Evolutionary conservation across 2,113 vertebrate species (phyloP).

Genomic region (Oryzias woworae): DNA sequence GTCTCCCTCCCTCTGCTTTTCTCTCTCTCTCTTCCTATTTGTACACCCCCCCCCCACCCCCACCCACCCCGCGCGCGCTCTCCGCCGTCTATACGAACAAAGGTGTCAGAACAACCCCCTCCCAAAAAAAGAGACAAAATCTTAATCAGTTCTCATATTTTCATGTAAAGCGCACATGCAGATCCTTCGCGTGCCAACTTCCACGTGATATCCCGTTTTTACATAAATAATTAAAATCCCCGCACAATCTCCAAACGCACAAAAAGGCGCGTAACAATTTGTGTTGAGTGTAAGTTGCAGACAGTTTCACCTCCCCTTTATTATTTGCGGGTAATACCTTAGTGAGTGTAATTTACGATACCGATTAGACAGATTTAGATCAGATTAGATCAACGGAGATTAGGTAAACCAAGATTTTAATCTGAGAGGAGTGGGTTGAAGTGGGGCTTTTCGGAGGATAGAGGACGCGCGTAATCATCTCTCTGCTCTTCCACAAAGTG

Average conservation of each 20-base stretch:
- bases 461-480: conserved; percentile 3
- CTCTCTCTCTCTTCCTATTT: conserved; percentile 1
- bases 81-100: conserved; percentile 15
- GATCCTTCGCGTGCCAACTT: conserved; percentile 41
- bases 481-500: conserved; percentile 8
- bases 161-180: conserved; percentile 29
- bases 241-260: conserved; percentile 8
- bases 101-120: neutral
- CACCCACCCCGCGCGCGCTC: conserved; percentile 1
- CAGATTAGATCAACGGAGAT: conserved; percentile 75
- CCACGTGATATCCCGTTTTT: conserved; percentile 17
- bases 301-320: conserved; percentile 56
- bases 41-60: neutral
- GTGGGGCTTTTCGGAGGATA: conserved; percentile 36
- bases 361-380: conserved; percentile 71
- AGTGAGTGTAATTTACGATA: conserved; percentile 60
- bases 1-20: conserved; percentile 16
- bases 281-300: conserved; percentile 27
- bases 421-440: conserved; percentile 52
- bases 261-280: conserved; percentile 31
- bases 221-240: neutral
- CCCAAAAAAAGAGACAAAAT: conserved; percentile 13
- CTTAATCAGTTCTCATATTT: conserved; percentile 51
- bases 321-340: conserved; percentile 50
- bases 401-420: conserved; percentile 72